Evolutionary conservation across 2,797 vertebrate species (phyloP), one percentile per base, ranked within the genome.

Genomic region (Ptychadena robeensis): DNA sequence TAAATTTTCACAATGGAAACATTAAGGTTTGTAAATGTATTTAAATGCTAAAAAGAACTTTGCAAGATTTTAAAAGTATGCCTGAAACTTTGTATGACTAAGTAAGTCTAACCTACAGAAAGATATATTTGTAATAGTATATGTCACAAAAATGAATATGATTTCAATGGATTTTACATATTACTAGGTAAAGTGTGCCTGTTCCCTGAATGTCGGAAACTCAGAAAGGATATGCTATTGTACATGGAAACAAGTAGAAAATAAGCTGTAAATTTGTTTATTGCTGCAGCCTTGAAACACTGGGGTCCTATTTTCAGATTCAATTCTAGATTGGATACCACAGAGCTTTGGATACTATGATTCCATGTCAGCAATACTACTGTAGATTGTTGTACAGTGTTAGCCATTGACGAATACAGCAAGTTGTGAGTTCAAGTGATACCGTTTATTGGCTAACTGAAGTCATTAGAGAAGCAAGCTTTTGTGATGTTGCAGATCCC

Each of bases 1-100:
- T 81, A 65, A 81, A 64, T 34, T 73, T 81, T 81, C 69, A 81
- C 27, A 37, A 40, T 81, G 68, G 79, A 81, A 81, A 73, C 35
- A 79, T 69, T 68, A 68, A 44, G 48, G n/a, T 37, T 66, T 25
- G 65, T 69, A 69, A 69, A 69, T 68, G 65, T 9, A 79, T 68
- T 79, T 57, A 68, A 78, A 78, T 67, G 44, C 63, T 40, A 53
- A 12, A 40, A 53, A 32, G 44, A 78, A 14, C 9, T 35, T 25
- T 68, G 27, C 22, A 37, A 22, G 22, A 25, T 79, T 68, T 25
- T 79, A 57, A 57, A 10, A 27, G 59, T 61, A 25, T 61, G 18
- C 4, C 44, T 53, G 44, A 53, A 22, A 53, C 44, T 27, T 27
- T 61, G 59, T 25, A 12, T 27, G 59, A 12, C 8, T 61, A 61